Percentiles rank a stretch among this genome's conserved stretches.
Evolutionary conservation across 2,797 vertebrate genomes (phyloP).

Genomic region (Vireo griseus): DNA sequence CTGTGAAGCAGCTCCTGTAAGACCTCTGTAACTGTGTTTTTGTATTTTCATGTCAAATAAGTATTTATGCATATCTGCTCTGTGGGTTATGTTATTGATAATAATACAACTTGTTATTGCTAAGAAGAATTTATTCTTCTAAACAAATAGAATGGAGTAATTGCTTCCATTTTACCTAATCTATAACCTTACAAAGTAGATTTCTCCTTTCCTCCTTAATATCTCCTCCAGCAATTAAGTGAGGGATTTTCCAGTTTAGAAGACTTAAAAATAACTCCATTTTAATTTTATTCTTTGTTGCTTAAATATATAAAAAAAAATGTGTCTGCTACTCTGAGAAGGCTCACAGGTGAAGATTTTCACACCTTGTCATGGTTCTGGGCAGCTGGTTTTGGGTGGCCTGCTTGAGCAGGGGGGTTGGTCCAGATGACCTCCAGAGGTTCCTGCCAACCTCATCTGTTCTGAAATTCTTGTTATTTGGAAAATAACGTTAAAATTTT

Average conservation of each 20-base stretch:
- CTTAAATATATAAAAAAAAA: background rate
- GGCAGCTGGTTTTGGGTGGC: background rate
- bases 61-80: background rate
- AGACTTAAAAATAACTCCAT: background rate
- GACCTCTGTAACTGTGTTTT: background rate
- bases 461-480: background rate
- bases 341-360: background rate
- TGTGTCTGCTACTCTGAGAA: background rate
- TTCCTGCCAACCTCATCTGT: background rate
- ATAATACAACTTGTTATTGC: background rate
- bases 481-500: background rate
- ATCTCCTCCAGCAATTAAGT: background rate
- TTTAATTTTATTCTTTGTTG: background rate
- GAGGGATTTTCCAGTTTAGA: rapidly evolving
- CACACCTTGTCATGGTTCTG: background rate
- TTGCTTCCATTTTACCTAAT: background rate
- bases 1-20: background rate
- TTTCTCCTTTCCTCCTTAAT: background rate
- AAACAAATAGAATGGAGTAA: background rate
- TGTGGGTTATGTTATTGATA: background rate
- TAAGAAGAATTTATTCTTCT: background rate
- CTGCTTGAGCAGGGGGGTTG: rapidly evolving
- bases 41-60: background rate
- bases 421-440: background rate
- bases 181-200: background rate